Conservation (phyloP, 1,140 invertebrate species). For the Camponotus pennsylvanicus region DNA sequence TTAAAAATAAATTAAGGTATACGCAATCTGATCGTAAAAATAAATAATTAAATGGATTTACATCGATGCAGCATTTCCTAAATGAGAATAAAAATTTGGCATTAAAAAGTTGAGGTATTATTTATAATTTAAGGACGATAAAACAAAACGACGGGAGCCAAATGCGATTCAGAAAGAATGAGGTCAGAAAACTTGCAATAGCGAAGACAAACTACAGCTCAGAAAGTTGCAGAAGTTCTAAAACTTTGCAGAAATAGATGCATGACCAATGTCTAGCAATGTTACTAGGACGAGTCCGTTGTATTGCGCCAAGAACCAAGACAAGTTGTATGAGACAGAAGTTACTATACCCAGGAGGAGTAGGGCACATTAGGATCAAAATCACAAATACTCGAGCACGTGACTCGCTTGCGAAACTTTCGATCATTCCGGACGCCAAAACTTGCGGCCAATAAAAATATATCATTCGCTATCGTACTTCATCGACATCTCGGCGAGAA, state of each 20-base stretch:
- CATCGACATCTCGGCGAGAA: conserved; percentile 41
- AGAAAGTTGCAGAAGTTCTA: conserved; percentile 39
- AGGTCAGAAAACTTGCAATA: conserved; percentile 42
- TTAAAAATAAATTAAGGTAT: neutral
- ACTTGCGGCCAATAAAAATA: conserved; percentile 57
- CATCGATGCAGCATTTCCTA: neutral
- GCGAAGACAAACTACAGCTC: conserved; percentile 45
- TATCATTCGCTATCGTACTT: conserved; percentile 48
- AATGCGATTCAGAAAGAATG: conserved; percentile 25
- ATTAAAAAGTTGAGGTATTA: conserved; percentile 5
- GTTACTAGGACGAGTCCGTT: conserved; percentile 20
- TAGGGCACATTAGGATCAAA: conserved; percentile 59
- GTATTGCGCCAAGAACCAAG: conserved; percentile 48
- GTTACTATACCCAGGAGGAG: conserved; percentile 38
- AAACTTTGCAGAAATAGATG: conserved; percentile 53
- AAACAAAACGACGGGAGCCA: conserved; percentile 1
- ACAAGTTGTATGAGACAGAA: conserved; percentile 50
- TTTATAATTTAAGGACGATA: conserved; percentile 37
- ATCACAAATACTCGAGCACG: conserved; percentile 60
- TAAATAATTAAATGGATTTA: neutral
- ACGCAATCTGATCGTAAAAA: neutral
- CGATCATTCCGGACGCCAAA: conserved; percentile 12
- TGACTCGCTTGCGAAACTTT: conserved; percentile 55
- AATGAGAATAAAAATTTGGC: neutral
- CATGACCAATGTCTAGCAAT: conserved; percentile 53